A percentile compares a stretch with the other conserved stretches of the same genome.
Evolutionary conservation across 2,797 vertebrate genomes (phyloP).

Genomic region (Ispidina lecontei): DNA sequence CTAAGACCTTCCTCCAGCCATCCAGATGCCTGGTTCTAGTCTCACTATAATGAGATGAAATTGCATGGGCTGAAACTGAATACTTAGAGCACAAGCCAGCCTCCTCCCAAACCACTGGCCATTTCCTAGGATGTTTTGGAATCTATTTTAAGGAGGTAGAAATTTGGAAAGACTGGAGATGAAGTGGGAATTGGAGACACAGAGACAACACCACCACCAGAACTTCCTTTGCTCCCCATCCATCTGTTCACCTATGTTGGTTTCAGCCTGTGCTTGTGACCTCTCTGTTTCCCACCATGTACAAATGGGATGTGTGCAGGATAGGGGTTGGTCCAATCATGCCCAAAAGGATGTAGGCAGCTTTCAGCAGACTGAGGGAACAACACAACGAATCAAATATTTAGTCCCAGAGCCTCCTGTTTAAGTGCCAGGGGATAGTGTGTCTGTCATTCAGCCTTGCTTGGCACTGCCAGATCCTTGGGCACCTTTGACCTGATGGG

Average conservation of each 20-base stretch:
- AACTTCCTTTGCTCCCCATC: background rate
- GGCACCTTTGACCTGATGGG: background rate
- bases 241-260: background rate
- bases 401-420: background rate
- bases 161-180: background rate
- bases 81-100: background rate
- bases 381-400: background rate
- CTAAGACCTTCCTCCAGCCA: background rate
- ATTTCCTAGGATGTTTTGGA: background rate
- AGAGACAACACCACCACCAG: background rate
- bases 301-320: background rate
- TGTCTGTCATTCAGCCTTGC: background rate
- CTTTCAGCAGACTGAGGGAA: background rate
- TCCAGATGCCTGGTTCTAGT: background rate
- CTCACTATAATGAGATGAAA: background rate
- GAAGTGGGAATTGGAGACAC: background rate
- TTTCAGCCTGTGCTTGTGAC: background rate
- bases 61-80: background rate
- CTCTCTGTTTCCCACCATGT: background rate
- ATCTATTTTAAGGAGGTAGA: background rate
- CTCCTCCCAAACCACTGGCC: background rate
- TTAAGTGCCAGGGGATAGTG: background rate
- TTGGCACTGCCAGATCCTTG: background rate
- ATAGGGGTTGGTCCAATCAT: background rate
- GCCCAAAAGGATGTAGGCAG: background rate